Conservation (phyloP, 2,888 invertebrate species). For the Apotomis capreana region DNA sequence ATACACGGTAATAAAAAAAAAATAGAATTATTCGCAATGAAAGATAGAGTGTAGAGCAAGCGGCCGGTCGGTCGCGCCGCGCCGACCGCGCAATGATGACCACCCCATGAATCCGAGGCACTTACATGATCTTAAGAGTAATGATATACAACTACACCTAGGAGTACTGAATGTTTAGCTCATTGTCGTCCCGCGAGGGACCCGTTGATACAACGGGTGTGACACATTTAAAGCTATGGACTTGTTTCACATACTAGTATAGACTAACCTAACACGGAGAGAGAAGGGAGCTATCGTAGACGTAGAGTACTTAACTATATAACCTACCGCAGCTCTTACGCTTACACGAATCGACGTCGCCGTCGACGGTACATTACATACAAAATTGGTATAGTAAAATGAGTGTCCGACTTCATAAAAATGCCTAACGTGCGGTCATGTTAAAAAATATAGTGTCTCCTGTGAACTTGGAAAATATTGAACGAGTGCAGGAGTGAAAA, state of each 20-base stretch:
- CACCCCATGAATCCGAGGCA: constrained; percentile 80
- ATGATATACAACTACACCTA: constrained; percentile 81
- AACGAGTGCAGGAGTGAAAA: constrained; percentile 77
- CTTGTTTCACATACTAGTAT: constrained; percentile 79
- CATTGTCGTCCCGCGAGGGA: constrained; percentile 71
- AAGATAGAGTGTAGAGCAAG: constrained; percentile 34
- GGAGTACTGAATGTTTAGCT: constrained; percentile 75
- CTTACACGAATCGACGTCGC: constrained; percentile 68
- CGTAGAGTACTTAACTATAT: constrained; percentile 75
- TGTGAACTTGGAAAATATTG: constrained; percentile 68
- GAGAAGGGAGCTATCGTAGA: constrained; percentile 77
- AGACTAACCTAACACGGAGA: constrained; percentile 80
- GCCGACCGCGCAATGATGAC: constrained; percentile 56
- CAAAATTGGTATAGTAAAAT: constrained; percentile 78
- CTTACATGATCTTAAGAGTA: constrained; percentile 81
- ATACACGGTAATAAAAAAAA: constrained; percentile 45
- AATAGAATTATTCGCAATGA: constrained; percentile 46
- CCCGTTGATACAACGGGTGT: constrained; percentile 81
- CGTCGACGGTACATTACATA: constrained; percentile 77
- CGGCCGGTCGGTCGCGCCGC: constrained; percentile 23
- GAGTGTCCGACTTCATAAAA: constrained; percentile 73
- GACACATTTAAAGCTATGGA: constrained; percentile 83
- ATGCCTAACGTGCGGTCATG: constrained; percentile 74
- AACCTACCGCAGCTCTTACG: constrained; percentile 75
- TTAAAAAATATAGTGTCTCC: constrained; percentile 72